Base-by-base conservation (phyloP, 30 jellyfish, hydroid and myxozoan species). In the Hydra vulgaris region DNA sequence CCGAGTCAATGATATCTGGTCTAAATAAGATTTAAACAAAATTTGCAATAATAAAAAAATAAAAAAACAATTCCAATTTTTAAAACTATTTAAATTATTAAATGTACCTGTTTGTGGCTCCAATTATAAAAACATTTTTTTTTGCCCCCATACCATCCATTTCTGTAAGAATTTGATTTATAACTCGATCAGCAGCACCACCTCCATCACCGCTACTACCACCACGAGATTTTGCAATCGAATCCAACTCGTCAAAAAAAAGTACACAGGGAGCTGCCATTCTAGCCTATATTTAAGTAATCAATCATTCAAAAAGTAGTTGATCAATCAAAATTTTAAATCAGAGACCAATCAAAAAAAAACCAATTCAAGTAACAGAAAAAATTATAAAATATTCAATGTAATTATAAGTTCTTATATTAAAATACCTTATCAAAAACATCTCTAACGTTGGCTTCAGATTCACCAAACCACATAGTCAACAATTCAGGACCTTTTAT, bases 191-290 rank as follows among this genome's bases (percentile, higher is more conserved):
- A 54, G 97, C 77, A 0, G 99, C 99, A 68, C 99, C 99, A 73
- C 99, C 99, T 5, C 97, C 97, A 82, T 94, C 99, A 66, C 99
- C 99, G 67, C 84, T 96, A 82, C 89, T 85, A 0, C 97, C 97
- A 74, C 99, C 99, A 81, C 99, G 95, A 22, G 97, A 81, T 78
- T 94, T 94, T 25, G 99, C 99, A 67, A 94, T 94, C 0, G 99
- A 94, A 73, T 94, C 99, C 82, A 94, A 77, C 80, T 94, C 99
- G 80, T 94, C 99, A 81, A 94, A 94, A 88, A 94, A 94, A 78
- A 94, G 86, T 74, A 94, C 99, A 79, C 99, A 94, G 18, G 99
- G 99, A 23, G 99, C 97, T 17, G 99, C 99, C 99, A 94, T 94
- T 23, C 99, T 89, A 4, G 99, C 99, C 96, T 92, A 75, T 7